These are phyloP conservation scores for Hydrophis major DNA, from an alignment of 2,797 vertebrate species.

Conservation along the genomic window DNA sequence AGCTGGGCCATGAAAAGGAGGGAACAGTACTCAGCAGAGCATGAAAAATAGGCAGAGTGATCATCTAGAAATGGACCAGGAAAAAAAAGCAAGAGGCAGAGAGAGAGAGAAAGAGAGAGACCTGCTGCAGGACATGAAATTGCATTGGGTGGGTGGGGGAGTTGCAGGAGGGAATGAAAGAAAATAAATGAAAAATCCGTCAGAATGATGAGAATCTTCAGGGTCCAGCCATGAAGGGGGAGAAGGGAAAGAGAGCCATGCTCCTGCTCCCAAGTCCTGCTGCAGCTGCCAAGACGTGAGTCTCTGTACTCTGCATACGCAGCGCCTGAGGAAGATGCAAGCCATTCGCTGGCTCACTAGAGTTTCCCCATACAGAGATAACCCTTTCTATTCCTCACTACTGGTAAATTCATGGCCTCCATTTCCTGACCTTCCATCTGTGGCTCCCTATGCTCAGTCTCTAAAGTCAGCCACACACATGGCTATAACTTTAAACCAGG, in stretches of 20 bases:
- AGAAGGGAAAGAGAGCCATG: constrained; percentile 33
- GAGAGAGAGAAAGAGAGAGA: neutral
- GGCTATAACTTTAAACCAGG: neutral
- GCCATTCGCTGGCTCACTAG: constrained; percentile 35
- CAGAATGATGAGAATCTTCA: constrained; percentile 27
- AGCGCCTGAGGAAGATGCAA: constrained; percentile 48
- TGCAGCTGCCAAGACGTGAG: constrained; percentile 48
- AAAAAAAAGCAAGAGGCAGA: neutral
- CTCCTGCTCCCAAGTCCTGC: constrained; percentile 34
- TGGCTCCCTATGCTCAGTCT: neutral
- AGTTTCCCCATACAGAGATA: constrained; percentile 36
- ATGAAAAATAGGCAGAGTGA: constrained; percentile 53
- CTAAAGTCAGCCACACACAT: neutral
- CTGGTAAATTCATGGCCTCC: neutral
- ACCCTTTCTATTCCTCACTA: constrained; percentile 57
- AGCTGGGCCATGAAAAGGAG: constrained; percentile 45
- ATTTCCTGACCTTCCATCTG: neutral
- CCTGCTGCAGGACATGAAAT: constrained; percentile 22
- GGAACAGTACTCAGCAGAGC: constrained; percentile 53
- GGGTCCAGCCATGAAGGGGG: constrained; percentile 28
- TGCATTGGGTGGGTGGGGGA: neutral
- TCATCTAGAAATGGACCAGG: constrained; percentile 34
- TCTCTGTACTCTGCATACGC: constrained; percentile 39
- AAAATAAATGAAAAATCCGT: constrained; percentile 18
- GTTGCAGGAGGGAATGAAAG: constrained; percentile 27